These are phyloP conservation scores for Uromys caudimaculatus DNA, from an alignment of 2,797 vertebrate genomes.

Conservation along the genomic window DNA sequence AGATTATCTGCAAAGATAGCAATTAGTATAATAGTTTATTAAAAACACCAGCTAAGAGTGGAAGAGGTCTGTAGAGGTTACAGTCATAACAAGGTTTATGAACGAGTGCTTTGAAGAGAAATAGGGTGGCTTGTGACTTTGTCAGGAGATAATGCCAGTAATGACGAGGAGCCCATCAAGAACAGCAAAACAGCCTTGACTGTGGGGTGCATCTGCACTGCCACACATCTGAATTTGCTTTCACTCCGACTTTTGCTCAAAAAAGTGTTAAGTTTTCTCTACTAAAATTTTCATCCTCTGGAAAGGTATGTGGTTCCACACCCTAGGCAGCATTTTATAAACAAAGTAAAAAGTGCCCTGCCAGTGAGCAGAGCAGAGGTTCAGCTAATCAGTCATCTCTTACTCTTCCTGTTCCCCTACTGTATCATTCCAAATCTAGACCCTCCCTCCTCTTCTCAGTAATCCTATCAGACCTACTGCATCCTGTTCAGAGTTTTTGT, in stretches of 20 bases:
- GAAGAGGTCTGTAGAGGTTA: background rate
- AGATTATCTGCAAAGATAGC: background rate
- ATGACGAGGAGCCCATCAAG: background rate
- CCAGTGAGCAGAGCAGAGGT: background rate
- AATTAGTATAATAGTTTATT: background rate
- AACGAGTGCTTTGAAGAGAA: background rate
- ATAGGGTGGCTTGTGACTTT: background rate
- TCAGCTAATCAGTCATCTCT: background rate
- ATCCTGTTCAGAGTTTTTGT: background rate
- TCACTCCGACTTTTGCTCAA: background rate
- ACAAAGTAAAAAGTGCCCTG: no score
- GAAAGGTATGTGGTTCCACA: background rate
- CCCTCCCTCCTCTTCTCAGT: background rate
- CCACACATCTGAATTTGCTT: background rate
- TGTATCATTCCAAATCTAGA: background rate
- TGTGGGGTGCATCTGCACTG: rapidly evolving
- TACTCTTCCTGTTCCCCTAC: background rate
- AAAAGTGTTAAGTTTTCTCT: background rate
- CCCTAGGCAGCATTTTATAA: background rate
- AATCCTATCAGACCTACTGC: background rate
- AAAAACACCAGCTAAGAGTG: background rate
- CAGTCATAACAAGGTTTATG: background rate
- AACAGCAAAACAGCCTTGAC: background rate
- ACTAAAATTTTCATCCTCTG: background rate
- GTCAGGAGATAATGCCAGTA: rapidly evolving